These are phyloP conservation scores for Microplitis mediator DNA, from an alignment of 1,140 invertebrate genomes.

Conservation along the genomic window DNA sequence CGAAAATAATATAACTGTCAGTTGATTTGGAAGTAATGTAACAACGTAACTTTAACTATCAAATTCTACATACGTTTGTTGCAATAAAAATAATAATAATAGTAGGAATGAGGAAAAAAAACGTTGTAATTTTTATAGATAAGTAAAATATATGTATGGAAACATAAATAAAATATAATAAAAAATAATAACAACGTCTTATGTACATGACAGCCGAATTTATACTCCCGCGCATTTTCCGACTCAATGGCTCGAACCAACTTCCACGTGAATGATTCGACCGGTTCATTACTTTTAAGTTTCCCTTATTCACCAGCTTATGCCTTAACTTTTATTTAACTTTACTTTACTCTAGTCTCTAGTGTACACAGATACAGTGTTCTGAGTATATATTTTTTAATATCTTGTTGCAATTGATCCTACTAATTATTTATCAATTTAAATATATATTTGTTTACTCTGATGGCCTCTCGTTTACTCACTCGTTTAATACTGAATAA, in stretches of 20 bases:
- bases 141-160: background rate
- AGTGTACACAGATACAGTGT: no score
- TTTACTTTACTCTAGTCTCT: no score
- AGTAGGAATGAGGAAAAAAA: no score
- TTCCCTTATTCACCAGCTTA: background rate
- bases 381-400: no score
- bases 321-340: background rate
- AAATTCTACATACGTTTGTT: background rate
- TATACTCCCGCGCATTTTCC: conserved; percentile 4
- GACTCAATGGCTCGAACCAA: background rate
- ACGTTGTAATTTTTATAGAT: no score
- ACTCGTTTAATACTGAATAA: no score
- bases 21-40: background rate
- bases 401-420: no score
- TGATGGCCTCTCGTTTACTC: no score
- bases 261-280: conserved; percentile 7
- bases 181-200: background rate
- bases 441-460: no score
- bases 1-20: conserved; percentile 1
- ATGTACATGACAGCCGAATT: conserved; percentile 3
- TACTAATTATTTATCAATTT: no score
- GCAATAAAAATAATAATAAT: background rate
- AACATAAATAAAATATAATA: background rate
- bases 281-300: background rate
- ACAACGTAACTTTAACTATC: background rate